Base-by-base conservation (phyloP, 2,113 vertebrate species). In the Anthoscopus minutus region DNA sequence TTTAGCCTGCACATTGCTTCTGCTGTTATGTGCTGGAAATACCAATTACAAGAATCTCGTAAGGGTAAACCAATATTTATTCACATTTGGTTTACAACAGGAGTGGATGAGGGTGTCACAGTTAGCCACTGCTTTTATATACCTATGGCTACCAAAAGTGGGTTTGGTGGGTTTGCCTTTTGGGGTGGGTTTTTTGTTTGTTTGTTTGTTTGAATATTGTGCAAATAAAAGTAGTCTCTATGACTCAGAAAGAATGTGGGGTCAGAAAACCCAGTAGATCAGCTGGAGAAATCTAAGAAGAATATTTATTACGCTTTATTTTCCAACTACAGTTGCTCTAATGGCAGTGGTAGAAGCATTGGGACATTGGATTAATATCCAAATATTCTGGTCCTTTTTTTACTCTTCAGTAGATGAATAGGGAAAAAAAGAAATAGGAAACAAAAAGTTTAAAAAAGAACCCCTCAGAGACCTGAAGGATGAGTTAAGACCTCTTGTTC, bases 111-210 rank as follows among this genome's bases (percentile, higher is more conserved):
- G 18, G 47, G 6, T 24, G 54, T 28, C 64, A 45, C 15, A 53
- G 9, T 37, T 22, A 64, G 31, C 58, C 66, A 37, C 28, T 61
- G 53, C 50, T 76, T 71, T 14, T 18, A 38, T 11, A 47, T 15
- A 70, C 5, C 3, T 62, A 11, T 5, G 4, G 60, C 44, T 37
- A 44, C 27, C 31, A 58, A 38, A 73, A 73, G 22, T 14, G 33
- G 11, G 51, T 57, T 44, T 81, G 28, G 51, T 47, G 64, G 22
- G 8, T 38, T 81, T 66, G 33, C 16, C 37, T 37, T 40, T 51
- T 5, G 3, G 9, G 33, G 22, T 37, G 12, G 9, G 2, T 3
- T 0, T 13, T 7, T 31, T 42, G 42, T 42, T 42, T 30, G 20
- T 19, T 72, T 56, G 12, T 47, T 92, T 69, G 12, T 56, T 88